Conservation (phyloP, 2,797 vertebrate species). For the Halcyon chelicuti region DNA sequence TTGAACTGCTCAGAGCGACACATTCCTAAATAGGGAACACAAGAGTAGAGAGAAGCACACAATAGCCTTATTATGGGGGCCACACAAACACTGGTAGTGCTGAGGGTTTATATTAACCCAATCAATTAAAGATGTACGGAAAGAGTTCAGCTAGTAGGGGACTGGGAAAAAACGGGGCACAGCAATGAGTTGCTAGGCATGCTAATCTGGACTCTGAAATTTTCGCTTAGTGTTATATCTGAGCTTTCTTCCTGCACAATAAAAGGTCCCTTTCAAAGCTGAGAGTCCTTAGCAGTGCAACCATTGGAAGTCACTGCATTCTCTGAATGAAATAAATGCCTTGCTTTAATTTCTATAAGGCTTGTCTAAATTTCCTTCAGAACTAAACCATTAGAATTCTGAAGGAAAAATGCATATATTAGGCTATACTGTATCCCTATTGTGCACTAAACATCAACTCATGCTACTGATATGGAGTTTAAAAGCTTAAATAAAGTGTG, state of each 20-base stretch:
- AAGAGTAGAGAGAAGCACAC: conserved; percentile 70
- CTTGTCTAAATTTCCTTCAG: conserved; percentile 74
- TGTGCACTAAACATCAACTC: conserved; percentile 72
- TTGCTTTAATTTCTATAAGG: conserved; percentile 77
- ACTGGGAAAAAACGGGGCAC: conserved; percentile 69
- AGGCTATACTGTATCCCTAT: conserved; percentile 78
- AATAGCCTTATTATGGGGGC: conserved; percentile 77
- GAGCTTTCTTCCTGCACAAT: conserved; percentile 80
- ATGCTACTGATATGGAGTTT: conserved; percentile 71
- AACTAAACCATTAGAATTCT: conserved; percentile 74
- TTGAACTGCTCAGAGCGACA: conserved; percentile 75
- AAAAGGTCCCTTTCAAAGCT: conserved; percentile 82
- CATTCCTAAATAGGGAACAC: conserved; percentile 75
- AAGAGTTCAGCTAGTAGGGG: conserved; percentile 70
- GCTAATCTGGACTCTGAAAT: conserved; percentile 68
- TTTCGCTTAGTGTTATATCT: conserved; percentile 64
- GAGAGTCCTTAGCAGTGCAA: conserved; percentile 52
- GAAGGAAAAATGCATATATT: conserved; percentile 78
- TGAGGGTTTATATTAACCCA: conserved; percentile 81
- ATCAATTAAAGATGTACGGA: conserved; percentile 77
- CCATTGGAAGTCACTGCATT: conserved; percentile 77
- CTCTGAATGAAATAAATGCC: conserved; percentile 81
- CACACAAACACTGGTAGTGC: conserved; percentile 71
- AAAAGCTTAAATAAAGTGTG: conserved; percentile 74
- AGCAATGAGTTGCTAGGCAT: conserved; percentile 80